Evolutionary conservation across 2,888 invertebrate species (phyloP).

Genomic region (Abrostola tripartita): DNA sequence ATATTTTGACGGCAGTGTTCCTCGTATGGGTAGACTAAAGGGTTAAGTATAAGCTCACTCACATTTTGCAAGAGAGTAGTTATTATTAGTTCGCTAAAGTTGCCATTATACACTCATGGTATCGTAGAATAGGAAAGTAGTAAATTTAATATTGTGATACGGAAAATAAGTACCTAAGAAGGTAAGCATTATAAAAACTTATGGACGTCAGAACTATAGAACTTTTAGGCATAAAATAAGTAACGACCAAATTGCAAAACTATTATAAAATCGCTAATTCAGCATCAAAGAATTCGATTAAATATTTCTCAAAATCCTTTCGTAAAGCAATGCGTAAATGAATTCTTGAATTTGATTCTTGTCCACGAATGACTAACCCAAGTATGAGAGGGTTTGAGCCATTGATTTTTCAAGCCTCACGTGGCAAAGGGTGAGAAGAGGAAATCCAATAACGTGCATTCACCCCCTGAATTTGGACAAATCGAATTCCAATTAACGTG

Average conservation of each 20-base stretch:
- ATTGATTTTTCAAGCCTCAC: slow-evolving; percentile 82
- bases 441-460: slow-evolving; percentile 77
- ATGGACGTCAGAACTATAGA: background rate
- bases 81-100: no score
- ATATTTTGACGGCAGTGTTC: no score
- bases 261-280: background rate
- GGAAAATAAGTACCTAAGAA: no score
- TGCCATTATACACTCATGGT: no score
- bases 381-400: slow-evolving; percentile 55
- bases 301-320: slow-evolving; percentile 36
- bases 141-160: no score
- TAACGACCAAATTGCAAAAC: no score
- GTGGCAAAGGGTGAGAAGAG: slow-evolving; percentile 69
- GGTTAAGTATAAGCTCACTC: no score
- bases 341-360: slow-evolving; percentile 49
- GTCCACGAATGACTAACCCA: slow-evolving; percentile 51
- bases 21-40: no score
- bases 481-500: slow-evolving; percentile 74
- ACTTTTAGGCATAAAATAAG: no score
- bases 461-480: slow-evolving; percentile 73
- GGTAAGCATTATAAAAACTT: background rate
- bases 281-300: slow-evolving; percentile 33
- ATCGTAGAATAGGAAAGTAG: no score
- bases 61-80: no score
- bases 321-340: slow-evolving; percentile 37